These are phyloP conservation scores for Syncerus caffer DNA, from an alignment of 2,797 vertebrate species.

Conservation along the genomic window DNA sequence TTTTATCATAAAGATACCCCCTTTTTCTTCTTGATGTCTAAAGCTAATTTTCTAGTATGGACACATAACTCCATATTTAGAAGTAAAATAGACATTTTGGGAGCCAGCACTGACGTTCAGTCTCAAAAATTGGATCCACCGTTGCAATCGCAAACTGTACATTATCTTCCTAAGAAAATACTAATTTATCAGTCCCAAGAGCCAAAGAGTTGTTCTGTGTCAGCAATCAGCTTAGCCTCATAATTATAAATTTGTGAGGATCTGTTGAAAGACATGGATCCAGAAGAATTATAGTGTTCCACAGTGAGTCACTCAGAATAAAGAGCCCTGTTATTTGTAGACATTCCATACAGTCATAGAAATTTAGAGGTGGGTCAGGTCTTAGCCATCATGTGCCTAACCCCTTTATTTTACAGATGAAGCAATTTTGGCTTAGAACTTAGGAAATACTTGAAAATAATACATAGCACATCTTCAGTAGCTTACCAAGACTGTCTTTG, in stretches of 20 bases:
- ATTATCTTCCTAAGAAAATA: constrained; percentile 77
- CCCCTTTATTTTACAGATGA: constrained; percentile 50
- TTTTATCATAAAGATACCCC: background rate
- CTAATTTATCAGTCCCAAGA: constrained; percentile 72
- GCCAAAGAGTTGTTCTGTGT: constrained; percentile 64
- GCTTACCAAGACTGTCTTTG: background rate
- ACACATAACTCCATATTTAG: constrained; percentile 53
- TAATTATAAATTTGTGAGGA: constrained; percentile 74
- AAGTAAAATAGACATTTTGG: constrained; percentile 57
- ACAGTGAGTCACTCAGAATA: constrained; percentile 59
- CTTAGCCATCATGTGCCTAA: constrained; percentile 15
- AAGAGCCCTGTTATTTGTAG: constrained; percentile 68
- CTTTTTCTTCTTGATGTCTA: constrained; percentile 6
- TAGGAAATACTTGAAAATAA: background rate
- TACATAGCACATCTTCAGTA: background rate
- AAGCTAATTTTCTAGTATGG: constrained; percentile 11
- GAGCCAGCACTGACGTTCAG: constrained; percentile 45
- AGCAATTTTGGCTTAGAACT: constrained; percentile 19
- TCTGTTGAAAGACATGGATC: constrained; percentile 64
- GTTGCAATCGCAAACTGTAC: constrained; percentile 53
- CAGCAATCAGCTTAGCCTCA: constrained; percentile 67
- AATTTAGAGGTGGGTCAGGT: constrained; percentile 44
- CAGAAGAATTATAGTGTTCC: constrained; percentile 73
- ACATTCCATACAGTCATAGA: constrained; percentile 49
- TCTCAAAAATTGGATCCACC: constrained; percentile 60